Percentiles rank a stretch among this genome's conserved stretches.
Evolutionary conservation across 2,888 invertebrate species (phyloP).

Genomic region (Baccha elongata): DNA sequence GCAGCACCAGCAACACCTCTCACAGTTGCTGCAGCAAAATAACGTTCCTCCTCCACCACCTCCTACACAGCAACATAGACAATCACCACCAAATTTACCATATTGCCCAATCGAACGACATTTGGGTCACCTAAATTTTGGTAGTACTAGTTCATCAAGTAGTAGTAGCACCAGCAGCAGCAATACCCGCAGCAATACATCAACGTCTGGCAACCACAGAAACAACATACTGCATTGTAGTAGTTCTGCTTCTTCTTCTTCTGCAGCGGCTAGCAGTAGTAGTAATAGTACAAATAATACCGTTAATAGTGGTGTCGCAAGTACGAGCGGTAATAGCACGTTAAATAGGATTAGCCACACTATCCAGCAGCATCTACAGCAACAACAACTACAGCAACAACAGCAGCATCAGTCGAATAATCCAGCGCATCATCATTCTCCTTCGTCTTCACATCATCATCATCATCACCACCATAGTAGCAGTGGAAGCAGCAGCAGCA

Average conservation of each 20-base stretch:
- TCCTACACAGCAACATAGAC: conserved; percentile 54
- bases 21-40: conserved; percentile 64
- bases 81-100: conserved; percentile 72
- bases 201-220: conserved; percentile 77
- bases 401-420: conserved; percentile 73
- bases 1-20: conserved; percentile 56
- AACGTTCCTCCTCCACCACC: conserved; percentile 56
- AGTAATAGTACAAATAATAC: conserved; percentile 58
- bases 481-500: conserved; percentile 35
- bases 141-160: conserved; percentile 78
- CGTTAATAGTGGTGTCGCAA: conserved; percentile 45
- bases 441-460: conserved; percentile 71
- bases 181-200: conserved; percentile 76
- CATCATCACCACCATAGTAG: conserved; percentile 71
- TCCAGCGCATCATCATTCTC: conserved; percentile 69
- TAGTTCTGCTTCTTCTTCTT: conserved; percentile 40
- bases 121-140: conserved; percentile 81
- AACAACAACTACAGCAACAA: conserved; percentile 64
- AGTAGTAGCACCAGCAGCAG: conserved; percentile 29
- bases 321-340: conserved; percentile 57
- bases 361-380: conserved; percentile 73
- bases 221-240: conserved; percentile 76
- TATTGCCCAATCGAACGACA: conserved; percentile 75
- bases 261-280: conserved; percentile 48
- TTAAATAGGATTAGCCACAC: conserved; percentile 68